Conservation (phyloP, 2,113 vertebrate genomes). For the Syngnathoides biaculeatus region DNA sequence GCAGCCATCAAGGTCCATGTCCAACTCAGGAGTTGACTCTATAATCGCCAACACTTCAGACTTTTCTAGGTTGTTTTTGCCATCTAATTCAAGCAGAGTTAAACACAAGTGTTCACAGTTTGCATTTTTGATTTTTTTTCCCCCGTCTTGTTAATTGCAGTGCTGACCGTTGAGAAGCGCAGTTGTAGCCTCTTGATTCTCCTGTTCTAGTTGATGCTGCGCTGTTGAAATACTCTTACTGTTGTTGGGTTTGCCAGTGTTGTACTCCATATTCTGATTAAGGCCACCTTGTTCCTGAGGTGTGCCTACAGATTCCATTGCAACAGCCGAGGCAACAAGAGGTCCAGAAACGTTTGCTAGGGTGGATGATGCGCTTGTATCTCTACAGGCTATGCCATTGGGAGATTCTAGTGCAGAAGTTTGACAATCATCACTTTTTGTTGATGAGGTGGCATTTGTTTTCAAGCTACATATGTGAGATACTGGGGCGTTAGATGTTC, state of each 20-base stretch:
- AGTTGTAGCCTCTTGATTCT: background rate
- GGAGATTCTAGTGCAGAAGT: constrained; percentile 18
- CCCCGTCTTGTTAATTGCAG: background rate
- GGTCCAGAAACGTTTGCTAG: constrained; percentile 23
- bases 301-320: constrained; percentile 67
- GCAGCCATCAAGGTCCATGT: constrained; percentile 90
- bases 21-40: constrained; percentile 94
- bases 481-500: constrained; percentile 22
- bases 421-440: constrained; percentile 59
- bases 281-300: constrained; percentile 68
- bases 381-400: constrained; percentile 48
- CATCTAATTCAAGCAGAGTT: constrained; percentile 60
- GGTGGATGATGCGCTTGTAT: constrained; percentile 8
- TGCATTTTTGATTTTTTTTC: background rate
- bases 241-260: constrained; percentile 68
- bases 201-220: constrained; percentile 34
- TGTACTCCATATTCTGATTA: constrained; percentile 70
- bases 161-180: constrained; percentile 21
- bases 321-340: constrained; percentile 68
- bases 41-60: constrained; percentile 98
- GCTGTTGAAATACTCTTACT: constrained; percentile 77
- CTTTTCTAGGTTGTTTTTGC: constrained; percentile 80
- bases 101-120: background rate
- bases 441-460: constrained; percentile 72
- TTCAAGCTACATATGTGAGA: constrained; percentile 70